These are phyloP conservation scores for Morpho deidamia DNA, from an alignment of 2,888 invertebrate species.

Conservation along the genomic window DNA sequence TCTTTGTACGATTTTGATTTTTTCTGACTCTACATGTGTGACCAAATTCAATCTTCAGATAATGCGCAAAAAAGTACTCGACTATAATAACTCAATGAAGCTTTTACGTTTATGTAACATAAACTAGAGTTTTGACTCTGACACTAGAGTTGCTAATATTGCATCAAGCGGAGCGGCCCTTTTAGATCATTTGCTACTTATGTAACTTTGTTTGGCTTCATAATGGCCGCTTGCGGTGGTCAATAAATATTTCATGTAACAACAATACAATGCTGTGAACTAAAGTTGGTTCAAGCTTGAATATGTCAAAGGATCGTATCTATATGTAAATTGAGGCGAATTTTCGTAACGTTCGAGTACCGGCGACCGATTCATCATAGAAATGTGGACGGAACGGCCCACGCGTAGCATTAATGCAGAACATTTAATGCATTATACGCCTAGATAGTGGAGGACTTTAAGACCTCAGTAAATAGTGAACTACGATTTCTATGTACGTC, in stretches of 20 bases:
- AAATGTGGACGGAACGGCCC: slow-evolving; percentile 72
- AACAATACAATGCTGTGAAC: slow-evolving; percentile 47
- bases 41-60: too few species aligned
- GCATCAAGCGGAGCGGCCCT: neutral
- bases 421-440: slow-evolving; percentile 48
- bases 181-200: slow-evolving; percentile 22
- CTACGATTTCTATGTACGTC: slow-evolving; percentile 27
- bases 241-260: slow-evolving; percentile 60
- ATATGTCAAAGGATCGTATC: slow-evolving; percentile 54
- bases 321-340: slow-evolving; percentile 66
- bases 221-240: slow-evolving; percentile 32
- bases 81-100: too few species aligned
- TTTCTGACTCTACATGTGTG: too few species aligned
- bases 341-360: slow-evolving; percentile 65
- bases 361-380: slow-evolving; percentile 71
- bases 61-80: too few species aligned
- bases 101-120: too few species aligned
- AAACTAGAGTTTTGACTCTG: neutral
- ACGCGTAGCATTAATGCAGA: slow-evolving; percentile 54
- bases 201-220: slow-evolving; percentile 30
- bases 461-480: slow-evolving; percentile 29
- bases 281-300: slow-evolving; percentile 33
- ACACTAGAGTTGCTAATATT: neutral
- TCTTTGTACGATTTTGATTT: too few species aligned
- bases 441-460: slow-evolving; percentile 27